phyloP scores from a whole-genome alignment of 1,140 invertebrate genomes.

The Argopecten irradians region DNA sequence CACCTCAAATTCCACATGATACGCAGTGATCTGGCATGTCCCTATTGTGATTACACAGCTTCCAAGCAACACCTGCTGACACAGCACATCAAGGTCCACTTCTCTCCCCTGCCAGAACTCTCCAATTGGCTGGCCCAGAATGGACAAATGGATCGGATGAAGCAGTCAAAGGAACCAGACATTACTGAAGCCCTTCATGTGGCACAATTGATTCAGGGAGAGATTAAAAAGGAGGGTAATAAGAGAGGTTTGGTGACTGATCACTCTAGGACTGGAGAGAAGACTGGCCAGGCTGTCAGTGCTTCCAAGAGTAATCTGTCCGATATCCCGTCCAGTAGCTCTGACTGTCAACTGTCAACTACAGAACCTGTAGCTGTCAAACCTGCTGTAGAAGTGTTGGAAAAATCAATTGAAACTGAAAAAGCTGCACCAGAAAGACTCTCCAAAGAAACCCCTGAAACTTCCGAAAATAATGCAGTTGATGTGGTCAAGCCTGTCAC shows the following conservation, averaged over 20 bases:
- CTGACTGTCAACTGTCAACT: not conserved
- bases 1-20: constrained; percentile 86
- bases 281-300: not conserved
- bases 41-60: constrained; percentile 90
- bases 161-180: constrained; percentile 65
- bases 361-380: not conserved
- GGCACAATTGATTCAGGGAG: constrained; percentile 52
- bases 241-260: not conserved
- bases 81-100: constrained; percentile 90
- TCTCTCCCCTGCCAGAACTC: constrained; percentile 77
- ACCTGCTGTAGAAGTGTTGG: not conserved
- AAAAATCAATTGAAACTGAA: not conserved
- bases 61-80: constrained; percentile 86
- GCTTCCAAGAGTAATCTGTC: not conserved
- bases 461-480: not conserved
- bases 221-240: not conserved
- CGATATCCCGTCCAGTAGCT: not conserved
- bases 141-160: constrained; percentile 66
- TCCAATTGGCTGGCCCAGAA: constrained; percentile 71
- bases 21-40: constrained; percentile 83
- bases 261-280: not conserved
- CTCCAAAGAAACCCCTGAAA: not conserved
- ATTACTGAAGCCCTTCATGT: constrained; percentile 67
- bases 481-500: not conserved
- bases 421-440: not conserved